A percentile compares a stretch with the other conserved stretches of the same genome.
These are phyloP conservation scores for Campoletis sonorensis DNA, from an alignment of 1,140 invertebrate species.

Conservation along the genomic window DNA sequence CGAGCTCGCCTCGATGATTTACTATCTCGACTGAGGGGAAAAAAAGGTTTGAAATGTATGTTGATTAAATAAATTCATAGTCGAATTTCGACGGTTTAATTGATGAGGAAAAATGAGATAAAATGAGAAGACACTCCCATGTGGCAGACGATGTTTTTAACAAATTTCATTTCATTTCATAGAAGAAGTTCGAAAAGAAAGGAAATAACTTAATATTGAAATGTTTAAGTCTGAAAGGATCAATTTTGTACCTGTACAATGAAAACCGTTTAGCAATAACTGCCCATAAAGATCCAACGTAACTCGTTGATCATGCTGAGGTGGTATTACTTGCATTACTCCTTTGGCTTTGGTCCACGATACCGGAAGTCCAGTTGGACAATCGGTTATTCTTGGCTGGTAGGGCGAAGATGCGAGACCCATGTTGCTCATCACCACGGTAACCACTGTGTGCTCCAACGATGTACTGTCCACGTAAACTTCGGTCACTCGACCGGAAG, in stretches of 20 bases:
- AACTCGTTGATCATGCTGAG: constrained; percentile 72
- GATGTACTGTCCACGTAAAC: constrained; percentile 71
- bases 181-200: not conserved
- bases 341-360: constrained; percentile 70
- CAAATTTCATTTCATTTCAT: too few species aligned
- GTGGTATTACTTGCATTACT: constrained; percentile 65
- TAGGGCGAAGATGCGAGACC: constrained; percentile 69
- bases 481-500: constrained; percentile 71
- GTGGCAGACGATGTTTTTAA: too few species aligned
- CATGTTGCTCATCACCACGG: constrained; percentile 72
- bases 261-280: constrained; percentile 66
- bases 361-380: constrained; percentile 70
- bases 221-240: not conserved
- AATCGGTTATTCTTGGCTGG: constrained; percentile 68
- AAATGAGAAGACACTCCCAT: too few species aligned
- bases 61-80: too few species aligned
- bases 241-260: constrained; percentile 64
- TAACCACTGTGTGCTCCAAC: constrained; percentile 68
- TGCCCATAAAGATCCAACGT: constrained; percentile 66
- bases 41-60: too few species aligned
- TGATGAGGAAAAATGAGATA: too few species aligned
- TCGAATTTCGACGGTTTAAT: too few species aligned
- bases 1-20: constrained; percentile 68
- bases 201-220: not conserved
- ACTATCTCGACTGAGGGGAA: constrained; percentile 66